These are phyloP conservation scores for Ammodytes marinus DNA, from an alignment of 2,113 vertebrate genomes.

Conservation along the genomic window DNA sequence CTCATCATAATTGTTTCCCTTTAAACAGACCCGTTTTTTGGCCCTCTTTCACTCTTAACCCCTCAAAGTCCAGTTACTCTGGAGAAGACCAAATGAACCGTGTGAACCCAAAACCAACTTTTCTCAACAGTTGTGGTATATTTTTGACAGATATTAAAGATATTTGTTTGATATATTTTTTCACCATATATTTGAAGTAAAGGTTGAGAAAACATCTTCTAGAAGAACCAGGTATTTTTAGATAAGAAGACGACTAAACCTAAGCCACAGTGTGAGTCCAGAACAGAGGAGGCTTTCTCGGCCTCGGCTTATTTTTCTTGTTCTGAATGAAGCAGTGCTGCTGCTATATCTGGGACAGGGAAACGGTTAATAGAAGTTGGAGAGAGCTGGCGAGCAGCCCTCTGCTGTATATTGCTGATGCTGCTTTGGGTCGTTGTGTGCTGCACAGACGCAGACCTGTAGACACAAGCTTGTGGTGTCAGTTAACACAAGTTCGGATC, in stretches of 20 bases:
- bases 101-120: not conserved
- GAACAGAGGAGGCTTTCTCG: not conserved
- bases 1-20: slow-evolving; percentile 17
- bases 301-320: not conserved
- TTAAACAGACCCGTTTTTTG: slow-evolving; percentile 10
- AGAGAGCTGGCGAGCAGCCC: slow-evolving; percentile 18
- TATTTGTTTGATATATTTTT: not conserved
- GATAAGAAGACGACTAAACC: not conserved
- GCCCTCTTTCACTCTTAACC: not conserved
- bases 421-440: slow-evolving; percentile 61
- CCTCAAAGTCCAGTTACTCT: not conserved
- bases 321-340: not conserved
- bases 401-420: slow-evolving; percentile 21
- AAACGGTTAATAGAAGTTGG: slow-evolving; percentile 43
- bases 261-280: not conserved
- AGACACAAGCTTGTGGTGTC: slow-evolving; percentile 95
- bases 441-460: slow-evolving; percentile 86
- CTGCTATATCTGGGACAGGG: not conserved
- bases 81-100: not conserved
- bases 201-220: not conserved
- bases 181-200: not conserved
- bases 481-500: slow-evolving; percentile 97
- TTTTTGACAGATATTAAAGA: not conserved
- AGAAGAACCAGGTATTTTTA: not conserved
- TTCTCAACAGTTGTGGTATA: not conserved